Evolutionary conservation across 2,797 vertebrate genomes (phyloP), one percentile per base, ranked within the genome.

Genomic region (Novumbra hubbsi): DNA sequence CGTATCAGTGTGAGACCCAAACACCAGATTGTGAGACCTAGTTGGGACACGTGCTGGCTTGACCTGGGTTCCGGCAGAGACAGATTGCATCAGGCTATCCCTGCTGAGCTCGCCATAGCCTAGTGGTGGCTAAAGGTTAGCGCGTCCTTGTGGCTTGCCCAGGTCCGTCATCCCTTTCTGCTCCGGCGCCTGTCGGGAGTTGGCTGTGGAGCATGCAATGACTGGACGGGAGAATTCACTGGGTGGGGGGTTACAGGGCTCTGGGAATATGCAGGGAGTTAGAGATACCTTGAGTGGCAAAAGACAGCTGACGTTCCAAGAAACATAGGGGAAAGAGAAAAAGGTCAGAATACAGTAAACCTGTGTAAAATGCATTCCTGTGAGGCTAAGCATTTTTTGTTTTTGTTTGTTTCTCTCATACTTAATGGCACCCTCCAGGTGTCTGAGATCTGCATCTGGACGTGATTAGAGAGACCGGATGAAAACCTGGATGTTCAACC

Each of bases 91-190:
- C 48, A 15, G 24, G 28, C 48, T 63, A 69, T 28, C 63, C 68
- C 62, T 71, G 52, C 69, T 71, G 66, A 73, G 69, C 38, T 45
- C 49, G 11, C 34, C 50, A 12, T 50, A 68, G 38, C 66, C 67
- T 24, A 69, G 67, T 14, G n/a, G 45, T 48, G 67, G 41, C 67
- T 69, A 49, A n/a, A 14, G 28, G 27, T n/a, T 71, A 41, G 50
- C 19, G 65, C 75, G 75, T 76, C 64, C 79, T 79, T 73, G 63
- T 71, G 21, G 50, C 19, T 62, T 74, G 76, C 75, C 64, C 79
- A 78, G 72, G 63, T 64, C 68, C 49, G 60, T 67, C 50, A 73
- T 45, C 81, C 63, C 74, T 68, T 83, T 84, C 80, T 82, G 83
- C 83, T 74, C 21, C 77, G 82, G 71, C 74, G 28, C 73, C 62